Evolutionary conservation across 2,888 invertebrate species (phyloP).

Genomic region (Listrodromus nycthemerus): DNA sequence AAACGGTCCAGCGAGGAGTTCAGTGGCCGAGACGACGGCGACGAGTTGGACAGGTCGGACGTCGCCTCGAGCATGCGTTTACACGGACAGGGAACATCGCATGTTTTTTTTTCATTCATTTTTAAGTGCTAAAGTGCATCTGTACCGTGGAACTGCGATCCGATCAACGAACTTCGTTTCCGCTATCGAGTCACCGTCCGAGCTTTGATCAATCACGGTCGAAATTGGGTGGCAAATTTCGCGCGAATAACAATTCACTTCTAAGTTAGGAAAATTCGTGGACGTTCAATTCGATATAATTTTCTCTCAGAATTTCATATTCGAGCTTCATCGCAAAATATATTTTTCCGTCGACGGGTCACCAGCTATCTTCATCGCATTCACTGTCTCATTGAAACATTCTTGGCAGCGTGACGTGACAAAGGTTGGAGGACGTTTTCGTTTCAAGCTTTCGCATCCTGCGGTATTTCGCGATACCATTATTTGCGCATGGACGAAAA

Average conservation of each 20-base stretch:
- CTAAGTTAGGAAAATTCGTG: background rate
- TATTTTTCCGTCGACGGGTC: too few relatives aligned
- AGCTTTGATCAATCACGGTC: constrained; percentile 28
- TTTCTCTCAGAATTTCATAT: too few relatives aligned
- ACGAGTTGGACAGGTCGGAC: constrained; percentile 25
- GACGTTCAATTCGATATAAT: too few relatives aligned
- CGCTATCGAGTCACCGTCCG: constrained; percentile 1
- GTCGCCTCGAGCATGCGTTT: constrained; percentile 52
- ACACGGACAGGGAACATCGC: constrained; percentile 35
- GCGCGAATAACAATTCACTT: constrained; percentile 20
- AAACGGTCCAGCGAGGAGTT: constrained; percentile 35
- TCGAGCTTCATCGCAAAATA: too few relatives aligned
- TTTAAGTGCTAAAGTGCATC: constrained; percentile 29
- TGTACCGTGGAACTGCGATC: background rate
- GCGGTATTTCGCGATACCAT: background rate
- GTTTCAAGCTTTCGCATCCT: background rate
- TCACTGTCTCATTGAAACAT: background rate
- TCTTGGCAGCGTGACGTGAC: too few relatives aligned
- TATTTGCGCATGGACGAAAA: constrained; percentile 2
- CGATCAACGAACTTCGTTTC: constrained; percentile 7
- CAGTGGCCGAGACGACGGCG: constrained; percentile 52
- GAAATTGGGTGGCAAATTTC: constrained; percentile 37
- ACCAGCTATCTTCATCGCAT: too few relatives aligned
- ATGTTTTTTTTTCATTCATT: constrained; percentile 40
- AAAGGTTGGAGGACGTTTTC: background rate